These are phyloP conservation scores for Heliconius congener DNA, from an alignment of 1,140 invertebrate genomes.

Conservation along the genomic window DNA sequence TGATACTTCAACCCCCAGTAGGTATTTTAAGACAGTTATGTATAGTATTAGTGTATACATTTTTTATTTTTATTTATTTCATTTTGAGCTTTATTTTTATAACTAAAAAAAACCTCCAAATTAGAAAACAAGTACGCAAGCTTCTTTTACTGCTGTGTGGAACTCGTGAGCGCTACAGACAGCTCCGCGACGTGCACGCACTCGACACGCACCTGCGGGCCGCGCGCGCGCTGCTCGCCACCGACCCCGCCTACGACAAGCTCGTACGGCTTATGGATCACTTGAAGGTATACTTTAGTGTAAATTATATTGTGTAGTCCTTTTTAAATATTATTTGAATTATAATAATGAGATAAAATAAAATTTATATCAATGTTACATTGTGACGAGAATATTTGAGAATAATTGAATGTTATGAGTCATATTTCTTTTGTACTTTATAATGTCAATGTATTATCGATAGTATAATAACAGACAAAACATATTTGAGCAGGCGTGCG, in stretches of 20 bases:
- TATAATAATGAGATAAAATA: too few relatives aligned
- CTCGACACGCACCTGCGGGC: conserved; percentile 91
- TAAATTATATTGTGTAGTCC: conserved; percentile 10
- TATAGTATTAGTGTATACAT: neutral
- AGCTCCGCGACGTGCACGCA: conserved; percentile 95
- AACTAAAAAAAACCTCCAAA: neutral
- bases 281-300: conserved; percentile 84
- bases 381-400: too few relatives aligned
- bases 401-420: too few relatives aligned
- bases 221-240: conserved; percentile 76
- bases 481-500: conserved; percentile 83
- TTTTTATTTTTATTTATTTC: neutral
- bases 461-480: neutral
- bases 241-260: conserved; percentile 91
- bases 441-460: too few relatives aligned
- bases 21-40: neutral
- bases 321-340: neutral
- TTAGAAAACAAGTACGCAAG: conserved; percentile 90
- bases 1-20: too few relatives aligned
- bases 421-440: too few relatives aligned
- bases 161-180: conserved; percentile 97
- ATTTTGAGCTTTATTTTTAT: neutral
- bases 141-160: conserved; percentile 96
- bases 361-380: too few relatives aligned
- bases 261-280: conserved; percentile 97